Percentiles rank a stretch among this genome's conserved stretches.
phyloP scores from a whole-genome alignment of 2,888 invertebrate species.

The Cepaea hortensis region DNA sequence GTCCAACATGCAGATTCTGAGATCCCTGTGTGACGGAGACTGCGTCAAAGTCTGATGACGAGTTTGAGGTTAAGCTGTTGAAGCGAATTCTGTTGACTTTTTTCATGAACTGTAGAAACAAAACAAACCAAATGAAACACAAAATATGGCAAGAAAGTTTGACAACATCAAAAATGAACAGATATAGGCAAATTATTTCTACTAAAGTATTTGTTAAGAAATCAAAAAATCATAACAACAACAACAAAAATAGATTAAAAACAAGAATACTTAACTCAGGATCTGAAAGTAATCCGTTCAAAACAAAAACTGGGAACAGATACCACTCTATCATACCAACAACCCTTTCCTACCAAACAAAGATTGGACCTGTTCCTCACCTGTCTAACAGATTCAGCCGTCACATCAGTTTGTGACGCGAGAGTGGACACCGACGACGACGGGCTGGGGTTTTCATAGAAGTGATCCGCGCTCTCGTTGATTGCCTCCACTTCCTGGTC shows the following conservation, averaged over 20 bases:
- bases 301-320: too few species aligned
- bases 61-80: conserved; percentile 54
- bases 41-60: conserved; percentile 38
- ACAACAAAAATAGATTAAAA: too few species aligned
- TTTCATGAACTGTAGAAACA: conserved; percentile 51
- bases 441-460: conserved; percentile 40
- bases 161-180: neutral
- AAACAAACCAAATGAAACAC: neutral
- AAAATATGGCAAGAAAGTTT: neutral
- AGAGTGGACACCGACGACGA: conserved; percentile 46
- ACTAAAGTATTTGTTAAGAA: neutral
- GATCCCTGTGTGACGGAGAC: neutral
- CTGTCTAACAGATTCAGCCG: conserved; percentile 71
- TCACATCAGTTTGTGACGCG: conserved; percentile 53
- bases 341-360: neutral
- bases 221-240: too few species aligned
- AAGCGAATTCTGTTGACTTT: conserved; percentile 54
- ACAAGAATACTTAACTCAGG: too few species aligned
- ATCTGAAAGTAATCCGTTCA: too few species aligned
- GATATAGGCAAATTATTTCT: neutral
- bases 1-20: neutral
- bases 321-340: too few species aligned
- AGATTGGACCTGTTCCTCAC: conserved; percentile 57
- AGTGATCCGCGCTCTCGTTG: conserved; percentile 52
- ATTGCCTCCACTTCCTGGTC: conserved; percentile 52